Percentiles rank a stretch among this genome's conserved stretches.
These are phyloP conservation scores for Sylvilagus bachmani DNA, from an alignment of 2,113 vertebrate species.

Conservation along the genomic window DNA sequence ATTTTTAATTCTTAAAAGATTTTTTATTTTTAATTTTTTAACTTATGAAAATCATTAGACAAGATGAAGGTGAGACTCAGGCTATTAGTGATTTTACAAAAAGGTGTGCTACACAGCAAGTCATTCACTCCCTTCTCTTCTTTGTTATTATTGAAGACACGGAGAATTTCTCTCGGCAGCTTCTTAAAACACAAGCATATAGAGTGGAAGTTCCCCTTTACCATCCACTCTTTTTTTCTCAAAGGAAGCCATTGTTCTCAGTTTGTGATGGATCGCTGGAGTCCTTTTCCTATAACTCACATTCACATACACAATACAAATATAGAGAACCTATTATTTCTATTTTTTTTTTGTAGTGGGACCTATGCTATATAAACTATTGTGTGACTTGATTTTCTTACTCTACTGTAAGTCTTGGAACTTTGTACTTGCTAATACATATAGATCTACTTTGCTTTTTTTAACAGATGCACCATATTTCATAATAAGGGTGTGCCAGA, in stretches of 20 bases:
- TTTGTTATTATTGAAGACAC: not conserved
- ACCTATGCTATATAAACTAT: not conserved
- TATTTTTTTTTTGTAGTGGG: not conserved
- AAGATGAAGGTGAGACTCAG: not conserved
- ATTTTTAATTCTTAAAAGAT: constrained; percentile 5
- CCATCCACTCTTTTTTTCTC: constrained; percentile 13
- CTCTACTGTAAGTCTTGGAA: not conserved
- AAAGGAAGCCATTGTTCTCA: not conserved
- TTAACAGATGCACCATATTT: not conserved
- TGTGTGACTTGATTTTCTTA: not conserved
- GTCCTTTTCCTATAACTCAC: not conserved
- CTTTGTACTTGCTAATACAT: not conserved
- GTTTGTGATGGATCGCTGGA: not conserved
- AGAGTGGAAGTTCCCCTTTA: not conserved
- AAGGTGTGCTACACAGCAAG: not conserved
- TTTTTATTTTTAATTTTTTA: constrained; percentile 42
- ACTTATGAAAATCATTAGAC: not conserved
- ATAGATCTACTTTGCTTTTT: not conserved
- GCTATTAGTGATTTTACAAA: not conserved
- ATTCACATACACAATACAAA: not conserved
- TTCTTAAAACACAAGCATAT: constrained; percentile 8
- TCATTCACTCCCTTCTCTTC: not conserved
- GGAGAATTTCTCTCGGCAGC: constrained; percentile 13
- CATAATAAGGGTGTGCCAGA: not conserved
- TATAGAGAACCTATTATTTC: not conserved